phyloP scores from a whole-genome alignment of 1,140 invertebrate species.

The Meloidogyne hapla region DNA sequence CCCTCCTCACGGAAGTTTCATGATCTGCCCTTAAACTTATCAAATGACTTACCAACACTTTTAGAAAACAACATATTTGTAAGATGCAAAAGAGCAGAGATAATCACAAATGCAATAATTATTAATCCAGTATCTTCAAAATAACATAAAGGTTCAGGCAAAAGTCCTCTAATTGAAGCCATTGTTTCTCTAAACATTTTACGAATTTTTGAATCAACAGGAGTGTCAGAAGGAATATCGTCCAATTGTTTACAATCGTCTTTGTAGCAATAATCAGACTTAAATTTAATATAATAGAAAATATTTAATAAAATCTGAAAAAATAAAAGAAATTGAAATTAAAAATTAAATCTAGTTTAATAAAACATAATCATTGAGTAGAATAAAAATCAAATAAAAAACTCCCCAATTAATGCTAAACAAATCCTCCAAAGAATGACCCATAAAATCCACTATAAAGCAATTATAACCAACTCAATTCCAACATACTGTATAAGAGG shows the following conservation, averaged over 20 bases:
- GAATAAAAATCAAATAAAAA: too few species aligned
- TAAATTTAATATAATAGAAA: too few species aligned
- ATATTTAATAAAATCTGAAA: too few species aligned
- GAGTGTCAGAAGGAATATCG: not conserved
- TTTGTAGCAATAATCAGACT: constrained; percentile 25
- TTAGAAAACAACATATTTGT: constrained; percentile 28
- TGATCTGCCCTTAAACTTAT: not conserved
- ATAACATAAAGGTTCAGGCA: constrained; percentile 29
- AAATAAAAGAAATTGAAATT: too few species aligned
- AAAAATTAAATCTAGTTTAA: too few species aligned
- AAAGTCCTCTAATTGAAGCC: not conserved
- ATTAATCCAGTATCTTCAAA: constrained; percentile 37
- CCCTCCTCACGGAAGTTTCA: too few species aligned
- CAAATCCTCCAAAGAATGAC: too few species aligned
- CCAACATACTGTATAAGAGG: too few species aligned
- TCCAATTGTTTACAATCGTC: constrained; percentile 24
- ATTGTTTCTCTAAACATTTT: constrained; percentile 24
- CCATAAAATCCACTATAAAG: too few species aligned
- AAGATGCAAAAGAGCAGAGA: constrained; percentile 24
- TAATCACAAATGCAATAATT: constrained; percentile 24
- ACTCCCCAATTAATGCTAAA: too few species aligned
- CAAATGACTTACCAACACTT: not conserved
- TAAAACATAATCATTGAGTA: too few species aligned
- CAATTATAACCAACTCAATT: too few species aligned
- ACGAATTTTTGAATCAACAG: constrained; percentile 7